Conservation (phyloP, 1,140 invertebrate genomes). For the Pissodes strobi region DNA sequence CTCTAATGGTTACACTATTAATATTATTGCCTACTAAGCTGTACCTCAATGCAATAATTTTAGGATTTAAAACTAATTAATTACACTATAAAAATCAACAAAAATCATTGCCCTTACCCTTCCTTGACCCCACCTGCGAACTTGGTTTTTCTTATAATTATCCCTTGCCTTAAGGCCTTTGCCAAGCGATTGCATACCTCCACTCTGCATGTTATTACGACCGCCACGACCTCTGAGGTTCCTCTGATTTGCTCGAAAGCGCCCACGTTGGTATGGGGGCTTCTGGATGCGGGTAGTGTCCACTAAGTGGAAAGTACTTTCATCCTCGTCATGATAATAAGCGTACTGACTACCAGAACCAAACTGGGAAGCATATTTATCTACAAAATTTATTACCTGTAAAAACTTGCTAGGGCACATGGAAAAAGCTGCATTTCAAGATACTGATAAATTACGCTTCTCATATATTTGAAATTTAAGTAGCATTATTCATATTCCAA, state of each 20-base stretch:
- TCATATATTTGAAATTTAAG: no score
- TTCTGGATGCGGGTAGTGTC: slow-evolving; percentile 91
- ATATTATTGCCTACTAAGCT: no score
- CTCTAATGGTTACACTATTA: no score
- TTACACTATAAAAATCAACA: neutral
- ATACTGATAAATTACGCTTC: no score
- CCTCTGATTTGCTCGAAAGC: slow-evolving; percentile 81
- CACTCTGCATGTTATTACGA: slow-evolving; percentile 65
- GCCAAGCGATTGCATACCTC: slow-evolving; percentile 69
- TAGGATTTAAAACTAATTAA: no score
- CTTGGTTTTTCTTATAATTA: slow-evolving; percentile 67
- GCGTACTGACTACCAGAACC: slow-evolving; percentile 94
- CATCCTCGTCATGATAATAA: slow-evolving; percentile 98
- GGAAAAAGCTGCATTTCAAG: no score
- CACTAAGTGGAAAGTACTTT: slow-evolving; percentile 97
- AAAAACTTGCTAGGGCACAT: no score
- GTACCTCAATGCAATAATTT: no score
- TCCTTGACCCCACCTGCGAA: slow-evolving; percentile 85
- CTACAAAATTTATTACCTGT: no score
- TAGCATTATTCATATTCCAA: no score
- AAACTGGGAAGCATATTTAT: slow-evolving; percentile 95
- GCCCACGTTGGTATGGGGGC: slow-evolving; percentile 86
- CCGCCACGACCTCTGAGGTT: slow-evolving; percentile 77
- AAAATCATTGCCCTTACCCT: slow-evolving; percentile 61
- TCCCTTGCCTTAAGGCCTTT: slow-evolving; percentile 63